Percentiles rank a stretch among this genome's conserved stretches.
phyloP scores from a whole-genome alignment of 2,113 vertebrate species.

The Mormoops blainvillei region DNA sequence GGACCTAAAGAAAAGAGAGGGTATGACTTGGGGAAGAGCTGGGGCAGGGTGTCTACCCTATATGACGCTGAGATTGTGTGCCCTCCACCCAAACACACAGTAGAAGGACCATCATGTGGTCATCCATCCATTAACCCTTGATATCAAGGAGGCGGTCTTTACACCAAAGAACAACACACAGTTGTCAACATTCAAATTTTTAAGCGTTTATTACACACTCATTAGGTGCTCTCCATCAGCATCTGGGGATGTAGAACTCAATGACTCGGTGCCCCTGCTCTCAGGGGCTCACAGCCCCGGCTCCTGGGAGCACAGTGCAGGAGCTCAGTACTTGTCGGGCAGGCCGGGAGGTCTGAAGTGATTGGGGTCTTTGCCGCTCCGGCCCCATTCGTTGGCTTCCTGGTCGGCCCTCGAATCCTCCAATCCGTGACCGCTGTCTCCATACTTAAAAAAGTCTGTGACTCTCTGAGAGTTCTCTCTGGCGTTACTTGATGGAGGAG shows the following conservation, averaged over 20 bases:
- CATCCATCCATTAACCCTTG: background rate
- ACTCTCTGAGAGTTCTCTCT: background rate
- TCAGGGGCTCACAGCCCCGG: background rate
- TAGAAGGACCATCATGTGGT: accelerated
- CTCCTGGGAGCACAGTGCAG: background rate
- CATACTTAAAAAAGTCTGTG: background rate
- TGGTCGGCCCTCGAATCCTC: background rate
- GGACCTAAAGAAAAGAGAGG: too few species aligned
- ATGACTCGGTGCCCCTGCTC: accelerated
- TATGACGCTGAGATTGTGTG: background rate
- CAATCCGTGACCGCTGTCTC: accelerated
- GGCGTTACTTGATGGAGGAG: background rate
- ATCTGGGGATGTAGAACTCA: background rate
- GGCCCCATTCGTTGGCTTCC: background rate
- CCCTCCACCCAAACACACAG: background rate
- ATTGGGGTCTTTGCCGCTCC: constrained; percentile 47
- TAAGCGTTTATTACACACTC: background rate
- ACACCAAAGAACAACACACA: background rate
- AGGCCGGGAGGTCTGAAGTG: background rate
- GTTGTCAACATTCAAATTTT: background rate
- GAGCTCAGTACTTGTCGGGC: background rate
- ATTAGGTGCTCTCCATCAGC: accelerated
- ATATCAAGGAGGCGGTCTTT: background rate
- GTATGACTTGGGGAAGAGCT: background rate
- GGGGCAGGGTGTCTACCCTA: background rate